phyloP scores from a whole-genome alignment of 2,113 vertebrate genomes.

The Nerophis ophidion region DNA sequence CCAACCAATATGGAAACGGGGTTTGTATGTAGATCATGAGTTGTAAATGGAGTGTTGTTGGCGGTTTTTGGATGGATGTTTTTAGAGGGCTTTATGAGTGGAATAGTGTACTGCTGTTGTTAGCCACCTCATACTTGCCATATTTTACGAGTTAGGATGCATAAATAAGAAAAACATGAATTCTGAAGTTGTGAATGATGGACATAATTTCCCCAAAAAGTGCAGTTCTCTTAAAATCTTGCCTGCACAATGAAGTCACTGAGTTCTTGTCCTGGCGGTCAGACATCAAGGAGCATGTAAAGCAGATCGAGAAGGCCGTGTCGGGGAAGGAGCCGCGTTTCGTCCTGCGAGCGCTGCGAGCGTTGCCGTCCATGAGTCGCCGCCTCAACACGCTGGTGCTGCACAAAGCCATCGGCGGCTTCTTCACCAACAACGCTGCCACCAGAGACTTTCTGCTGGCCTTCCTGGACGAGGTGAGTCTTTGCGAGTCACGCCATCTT shows the following conservation, averaged over 20 bases:
- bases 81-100: too few species aligned
- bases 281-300: slow-evolving; percentile 97
- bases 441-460: slow-evolving; percentile 82
- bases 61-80: too few species aligned
- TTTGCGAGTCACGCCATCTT: neutral
- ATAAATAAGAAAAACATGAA: too few species aligned
- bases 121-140: too few species aligned
- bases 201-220: too few species aligned
- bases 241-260: neutral
- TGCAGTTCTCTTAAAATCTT: neutral
- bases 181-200: too few species aligned
- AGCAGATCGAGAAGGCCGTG: slow-evolving; percentile 95
- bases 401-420: slow-evolving; percentile 84
- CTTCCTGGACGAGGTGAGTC: slow-evolving; percentile 87
- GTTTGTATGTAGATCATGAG: too few species aligned
- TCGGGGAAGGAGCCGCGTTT: slow-evolving; percentile 94
- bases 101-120: too few species aligned
- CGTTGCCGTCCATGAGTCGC: slow-evolving; percentile 90
- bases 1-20: too few species aligned
- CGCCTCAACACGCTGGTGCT: slow-evolving; percentile 90
- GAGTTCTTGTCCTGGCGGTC: neutral
- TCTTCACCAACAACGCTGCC: slow-evolving; percentile 85
- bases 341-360: slow-evolving; percentile 84
- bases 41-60: too few species aligned
- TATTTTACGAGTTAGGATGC: too few species aligned